These are phyloP conservation scores for Spea hammondii DNA, from an alignment of 2,797 vertebrate species.

Conservation along the genomic window DNA sequence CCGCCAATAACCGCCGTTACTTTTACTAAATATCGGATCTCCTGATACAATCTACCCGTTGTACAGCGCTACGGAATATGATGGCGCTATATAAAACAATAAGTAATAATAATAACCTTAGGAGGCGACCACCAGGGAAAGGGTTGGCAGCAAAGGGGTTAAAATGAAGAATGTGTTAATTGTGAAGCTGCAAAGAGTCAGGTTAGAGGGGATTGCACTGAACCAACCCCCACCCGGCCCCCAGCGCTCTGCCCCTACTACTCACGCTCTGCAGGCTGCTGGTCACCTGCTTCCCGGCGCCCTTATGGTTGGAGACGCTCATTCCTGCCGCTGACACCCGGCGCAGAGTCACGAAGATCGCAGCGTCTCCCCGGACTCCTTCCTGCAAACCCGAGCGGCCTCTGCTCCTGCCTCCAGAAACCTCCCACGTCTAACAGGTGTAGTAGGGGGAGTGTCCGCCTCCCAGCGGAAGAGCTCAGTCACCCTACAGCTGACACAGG, in stretches of 20 bases:
- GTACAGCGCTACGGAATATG: too few species aligned
- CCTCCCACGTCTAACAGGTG: conserved; percentile 34
- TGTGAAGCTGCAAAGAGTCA: too few species aligned
- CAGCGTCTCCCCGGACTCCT: not conserved
- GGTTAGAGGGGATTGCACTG: too few species aligned
- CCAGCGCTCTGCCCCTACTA: not conserved
- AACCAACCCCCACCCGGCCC: not conserved
- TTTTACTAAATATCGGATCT: too few species aligned
- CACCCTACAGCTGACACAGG: not conserved
- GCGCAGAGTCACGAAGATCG: not conserved
- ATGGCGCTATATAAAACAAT: too few species aligned
- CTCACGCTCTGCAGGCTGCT: conserved; percentile 59
- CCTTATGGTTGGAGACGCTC: conserved; percentile 56
- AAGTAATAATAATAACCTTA: too few species aligned
- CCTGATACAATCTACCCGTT: too few species aligned
- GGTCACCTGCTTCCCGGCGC: conserved; percentile 55
- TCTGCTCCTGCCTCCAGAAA: not conserved
- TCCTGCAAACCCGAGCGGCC: not conserved
- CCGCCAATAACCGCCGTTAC: too few species aligned
- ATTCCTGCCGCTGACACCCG: conserved; percentile 34
- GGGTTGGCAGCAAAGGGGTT: too few species aligned
- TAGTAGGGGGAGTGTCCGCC: conserved; percentile 2
- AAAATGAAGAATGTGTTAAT: too few species aligned
- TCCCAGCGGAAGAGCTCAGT: conserved; percentile 21
- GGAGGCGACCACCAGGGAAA: too few species aligned